Evolutionary conservation across 2,888 invertebrate genomes (phyloP).

Genomic region (Cataglyphis livida): DNA sequence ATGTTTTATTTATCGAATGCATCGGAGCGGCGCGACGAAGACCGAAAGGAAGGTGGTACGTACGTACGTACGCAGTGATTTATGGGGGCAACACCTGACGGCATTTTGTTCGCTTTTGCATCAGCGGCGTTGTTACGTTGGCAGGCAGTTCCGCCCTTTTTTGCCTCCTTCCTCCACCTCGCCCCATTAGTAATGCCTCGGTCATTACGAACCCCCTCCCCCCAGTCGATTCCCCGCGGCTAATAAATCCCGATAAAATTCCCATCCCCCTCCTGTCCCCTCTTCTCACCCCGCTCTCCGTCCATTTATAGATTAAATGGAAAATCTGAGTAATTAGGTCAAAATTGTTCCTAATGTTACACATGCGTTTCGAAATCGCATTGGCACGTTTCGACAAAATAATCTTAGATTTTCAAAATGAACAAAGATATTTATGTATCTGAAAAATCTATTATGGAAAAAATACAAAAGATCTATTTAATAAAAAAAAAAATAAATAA

Average conservation of each 20-base stretch:
- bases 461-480: neutral
- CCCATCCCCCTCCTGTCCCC: slow-evolving; percentile 56
- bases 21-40: slow-evolving; percentile 72
- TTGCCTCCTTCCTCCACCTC: slow-evolving; percentile 66
- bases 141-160: slow-evolving; percentile 80
- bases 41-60: slow-evolving; percentile 71
- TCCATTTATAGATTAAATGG: slow-evolving; percentile 6
- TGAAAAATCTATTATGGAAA: neutral
- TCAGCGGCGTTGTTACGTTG: slow-evolving; percentile 74
- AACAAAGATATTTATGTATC: neutral
- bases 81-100: slow-evolving; percentile 83
- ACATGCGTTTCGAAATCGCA: neutral
- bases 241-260: slow-evolving; percentile 81
- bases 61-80: slow-evolving; percentile 77
- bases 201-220: slow-evolving; percentile 76
- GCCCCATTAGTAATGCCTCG: slow-evolving; percentile 80
- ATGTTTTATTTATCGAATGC: slow-evolving; percentile 80
- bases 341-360: slow-evolving; percentile 23
- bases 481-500: neutral
- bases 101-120: slow-evolving; percentile 82
- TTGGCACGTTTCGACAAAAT: no score
- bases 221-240: slow-evolving; percentile 79
- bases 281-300: slow-evolving; percentile 44
- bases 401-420: neutral
- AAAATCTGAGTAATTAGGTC: slow-evolving; percentile 28